Evolutionary conservation across 64 coral and sea anemone species (phyloP).

Genomic region (Exaiptasia diaphana): DNA sequence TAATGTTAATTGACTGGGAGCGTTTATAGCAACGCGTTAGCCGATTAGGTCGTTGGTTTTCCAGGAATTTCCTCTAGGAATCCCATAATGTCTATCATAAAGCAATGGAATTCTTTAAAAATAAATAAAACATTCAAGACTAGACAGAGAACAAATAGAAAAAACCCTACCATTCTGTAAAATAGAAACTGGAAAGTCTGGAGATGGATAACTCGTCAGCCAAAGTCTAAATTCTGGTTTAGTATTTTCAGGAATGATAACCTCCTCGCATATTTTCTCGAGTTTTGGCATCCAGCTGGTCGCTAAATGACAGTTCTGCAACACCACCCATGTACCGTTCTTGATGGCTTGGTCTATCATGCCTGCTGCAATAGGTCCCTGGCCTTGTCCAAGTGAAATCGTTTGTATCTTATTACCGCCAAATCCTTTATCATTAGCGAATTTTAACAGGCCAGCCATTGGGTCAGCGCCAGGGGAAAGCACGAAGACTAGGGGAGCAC

Average conservation of each 20-base stretch:
- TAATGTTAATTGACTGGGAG: too few relatives aligned
- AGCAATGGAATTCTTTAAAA: too few relatives aligned
- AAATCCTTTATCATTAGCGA: slow-evolving; percentile 94
- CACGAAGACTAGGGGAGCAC: slow-evolving; percentile 91
- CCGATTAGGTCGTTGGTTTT: too few relatives aligned
- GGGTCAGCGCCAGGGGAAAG: slow-evolving; percentile 94
- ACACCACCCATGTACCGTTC: slow-evolving; percentile 94
- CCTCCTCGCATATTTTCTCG: slow-evolving; percentile 98
- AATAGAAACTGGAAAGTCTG: slow-evolving; percentile 95
- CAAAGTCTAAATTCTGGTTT: slow-evolving; percentile 89
- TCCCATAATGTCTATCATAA: too few relatives aligned
- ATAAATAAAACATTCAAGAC: too few relatives aligned
- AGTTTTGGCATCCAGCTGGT: slow-evolving; percentile 98
- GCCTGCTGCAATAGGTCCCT: slow-evolving; percentile 90
- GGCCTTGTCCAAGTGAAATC: slow-evolving; percentile 95
- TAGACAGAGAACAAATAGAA: too few relatives aligned
- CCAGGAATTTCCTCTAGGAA: too few relatives aligned
- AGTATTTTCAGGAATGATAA: slow-evolving; percentile 80
- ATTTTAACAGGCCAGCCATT: slow-evolving; percentile 95
- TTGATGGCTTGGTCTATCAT: slow-evolving; percentile 94
- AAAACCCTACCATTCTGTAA: slow-evolving; percentile 95
- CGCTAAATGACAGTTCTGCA: slow-evolving; percentile 98
- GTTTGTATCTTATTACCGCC: slow-evolving; percentile 90
- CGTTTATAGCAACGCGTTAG: too few relatives aligned
- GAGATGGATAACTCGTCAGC: slow-evolving; percentile 96